Conservation (phyloP, 1,140 invertebrate genomes). For the Drosophila auraria region DNA sequence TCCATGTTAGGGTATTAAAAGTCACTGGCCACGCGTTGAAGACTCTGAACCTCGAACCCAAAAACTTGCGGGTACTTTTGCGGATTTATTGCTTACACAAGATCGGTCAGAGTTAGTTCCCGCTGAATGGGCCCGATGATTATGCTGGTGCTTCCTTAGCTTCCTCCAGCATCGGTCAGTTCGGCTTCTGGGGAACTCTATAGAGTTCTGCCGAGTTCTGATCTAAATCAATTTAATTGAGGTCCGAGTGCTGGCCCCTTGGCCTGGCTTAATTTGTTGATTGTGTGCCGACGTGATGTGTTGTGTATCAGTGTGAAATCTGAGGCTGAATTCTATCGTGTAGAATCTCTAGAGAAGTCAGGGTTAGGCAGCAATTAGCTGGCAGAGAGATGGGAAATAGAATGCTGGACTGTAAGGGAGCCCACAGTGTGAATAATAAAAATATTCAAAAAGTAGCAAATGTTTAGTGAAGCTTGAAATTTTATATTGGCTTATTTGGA, state of each 20-base stretch:
- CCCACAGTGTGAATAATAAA: background rate
- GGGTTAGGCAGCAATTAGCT: constrained; percentile 51
- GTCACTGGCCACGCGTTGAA: constrained; percentile 62
- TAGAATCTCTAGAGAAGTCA: constrained; percentile 33
- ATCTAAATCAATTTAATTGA: constrained; percentile 83
- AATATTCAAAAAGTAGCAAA: constrained; percentile 1
- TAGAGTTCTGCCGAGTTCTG: constrained; percentile 44
- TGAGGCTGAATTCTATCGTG: constrained; percentile 33
- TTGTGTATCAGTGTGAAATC: constrained; percentile 71
- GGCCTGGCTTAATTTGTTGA: constrained; percentile 67
- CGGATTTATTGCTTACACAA: constrained; percentile 70
- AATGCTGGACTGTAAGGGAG: background rate
- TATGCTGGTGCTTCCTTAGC: constrained; percentile 42
- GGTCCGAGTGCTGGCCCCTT: constrained; percentile 61
- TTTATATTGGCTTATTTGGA: background rate
- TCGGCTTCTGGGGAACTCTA: constrained; percentile 34
- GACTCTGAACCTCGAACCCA: constrained; percentile 4
- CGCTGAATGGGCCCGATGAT: constrained; percentile 8
- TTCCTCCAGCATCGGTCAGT: constrained; percentile 41
- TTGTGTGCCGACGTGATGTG: constrained; percentile 40
- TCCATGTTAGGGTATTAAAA: constrained; percentile 39
- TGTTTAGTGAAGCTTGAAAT: background rate
- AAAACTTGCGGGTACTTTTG: constrained; percentile 71
- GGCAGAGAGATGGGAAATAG: background rate
- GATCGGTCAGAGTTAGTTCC: constrained; percentile 42